Percentiles rank a stretch among this genome's conserved stretches.
Evolutionary conservation across 2,113 vertebrate genomes (phyloP).

Genomic region (Tragelaphus imberbis): DNA sequence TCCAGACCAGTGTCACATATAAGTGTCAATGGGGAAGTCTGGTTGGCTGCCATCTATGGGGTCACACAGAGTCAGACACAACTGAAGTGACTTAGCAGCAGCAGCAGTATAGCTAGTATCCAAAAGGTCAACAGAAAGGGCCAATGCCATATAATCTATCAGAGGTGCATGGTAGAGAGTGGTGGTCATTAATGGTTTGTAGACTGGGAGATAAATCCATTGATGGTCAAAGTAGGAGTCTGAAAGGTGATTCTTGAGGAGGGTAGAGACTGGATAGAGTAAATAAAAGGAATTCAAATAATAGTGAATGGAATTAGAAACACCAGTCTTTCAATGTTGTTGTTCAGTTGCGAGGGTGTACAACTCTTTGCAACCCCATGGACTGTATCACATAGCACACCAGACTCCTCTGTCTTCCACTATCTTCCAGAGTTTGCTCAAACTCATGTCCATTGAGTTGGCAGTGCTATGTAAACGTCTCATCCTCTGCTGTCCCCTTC

Average conservation of each 20-base stretch:
- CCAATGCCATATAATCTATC: neutral
- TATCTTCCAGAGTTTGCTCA: neutral
- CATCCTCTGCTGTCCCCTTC: neutral
- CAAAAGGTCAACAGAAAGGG: neutral
- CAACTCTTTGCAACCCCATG: neutral
- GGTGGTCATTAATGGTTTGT: neutral
- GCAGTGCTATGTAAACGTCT: neutral
- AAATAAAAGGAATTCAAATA: neutral
- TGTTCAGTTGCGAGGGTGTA: neutral
- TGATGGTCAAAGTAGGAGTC: neutral
- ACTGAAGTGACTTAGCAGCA: too few relatives aligned
- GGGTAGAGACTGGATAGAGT: neutral
- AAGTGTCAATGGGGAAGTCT: neutral
- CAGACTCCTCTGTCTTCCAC: neutral
- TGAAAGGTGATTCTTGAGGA: neutral
- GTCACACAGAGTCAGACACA: too few relatives aligned
- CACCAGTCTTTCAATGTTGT: neutral
- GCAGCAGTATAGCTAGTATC: neutral
- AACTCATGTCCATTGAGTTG: neutral
- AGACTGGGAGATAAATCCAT: neutral
- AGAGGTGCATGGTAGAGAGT: neutral
- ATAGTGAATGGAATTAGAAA: neutral
- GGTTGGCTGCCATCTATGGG: too few relatives aligned
- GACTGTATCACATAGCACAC: neutral
- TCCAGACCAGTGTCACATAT: neutral